Evolutionary conservation across 1,140 invertebrate genomes (phyloP).

Genomic region (Plutomurus gul): DNA sequence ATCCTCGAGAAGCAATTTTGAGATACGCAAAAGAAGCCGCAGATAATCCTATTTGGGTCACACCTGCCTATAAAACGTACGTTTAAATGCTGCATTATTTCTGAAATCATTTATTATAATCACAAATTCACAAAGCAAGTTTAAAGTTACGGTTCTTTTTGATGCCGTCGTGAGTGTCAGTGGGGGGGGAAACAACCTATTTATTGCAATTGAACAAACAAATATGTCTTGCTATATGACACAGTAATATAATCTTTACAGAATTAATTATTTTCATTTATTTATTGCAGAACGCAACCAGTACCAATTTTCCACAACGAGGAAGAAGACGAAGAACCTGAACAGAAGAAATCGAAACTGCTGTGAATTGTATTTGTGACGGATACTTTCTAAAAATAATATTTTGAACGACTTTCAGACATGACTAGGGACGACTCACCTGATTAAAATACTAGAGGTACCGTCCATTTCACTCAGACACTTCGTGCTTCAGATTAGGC

Average conservation of each 20-base stretch:
- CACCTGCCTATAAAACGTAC: constrained; percentile 79
- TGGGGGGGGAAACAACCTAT: too few relatives aligned
- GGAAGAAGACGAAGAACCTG: constrained; percentile 59
- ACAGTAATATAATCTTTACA: neutral
- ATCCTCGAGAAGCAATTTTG: constrained; percentile 95
- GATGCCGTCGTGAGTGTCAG: too few relatives aligned
- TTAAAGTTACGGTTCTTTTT: too few relatives aligned
- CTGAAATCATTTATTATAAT: neutral
- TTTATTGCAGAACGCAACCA: constrained; percentile 72
- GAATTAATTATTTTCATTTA: constrained; percentile 13
- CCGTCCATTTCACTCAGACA: too few relatives aligned
- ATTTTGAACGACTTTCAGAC: too few relatives aligned
- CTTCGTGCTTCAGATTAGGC: too few relatives aligned
- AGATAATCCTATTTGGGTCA: constrained; percentile 96
- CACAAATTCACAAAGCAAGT: too few relatives aligned
- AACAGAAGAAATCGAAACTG: constrained; percentile 60
- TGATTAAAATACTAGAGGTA: too few relatives aligned
- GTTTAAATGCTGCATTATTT: neutral
- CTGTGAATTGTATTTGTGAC: too few relatives aligned
- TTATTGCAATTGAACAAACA: too few relatives aligned
- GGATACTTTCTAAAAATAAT: too few relatives aligned
- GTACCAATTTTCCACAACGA: constrained; percentile 71
- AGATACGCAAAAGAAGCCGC: constrained; percentile 95
- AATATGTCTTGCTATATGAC: neutral
- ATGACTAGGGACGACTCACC: too few relatives aligned